A percentile compares a stretch with the other conserved stretches of the same genome.
These are phyloP conservation scores for Momotus momota DNA, from an alignment of 2,797 vertebrate species.

Conservation along the genomic window DNA sequence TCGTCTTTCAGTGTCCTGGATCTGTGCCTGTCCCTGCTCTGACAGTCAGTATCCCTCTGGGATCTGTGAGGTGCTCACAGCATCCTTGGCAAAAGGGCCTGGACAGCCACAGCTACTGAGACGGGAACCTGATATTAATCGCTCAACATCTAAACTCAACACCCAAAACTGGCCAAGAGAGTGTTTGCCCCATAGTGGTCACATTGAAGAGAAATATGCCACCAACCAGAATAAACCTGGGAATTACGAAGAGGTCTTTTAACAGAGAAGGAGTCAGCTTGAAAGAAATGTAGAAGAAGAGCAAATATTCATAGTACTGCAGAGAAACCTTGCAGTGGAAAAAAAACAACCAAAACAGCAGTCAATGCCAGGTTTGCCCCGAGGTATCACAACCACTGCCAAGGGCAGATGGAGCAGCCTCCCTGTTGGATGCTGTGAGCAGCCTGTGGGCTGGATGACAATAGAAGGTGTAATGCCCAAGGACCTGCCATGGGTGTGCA, in stretches of 20 bases:
- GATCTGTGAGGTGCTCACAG: background rate
- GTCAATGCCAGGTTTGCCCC: background rate
- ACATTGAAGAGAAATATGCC: background rate
- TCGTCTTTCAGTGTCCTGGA: background rate
- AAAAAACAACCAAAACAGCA: background rate
- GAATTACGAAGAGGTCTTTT: background rate
- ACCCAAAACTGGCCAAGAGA: background rate
- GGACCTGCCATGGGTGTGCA: accelerated
- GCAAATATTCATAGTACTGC: background rate
- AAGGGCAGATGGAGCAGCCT: background rate
- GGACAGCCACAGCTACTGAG: background rate
- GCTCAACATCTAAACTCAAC: background rate
- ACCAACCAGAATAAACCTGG: background rate
- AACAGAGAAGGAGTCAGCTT: background rate
- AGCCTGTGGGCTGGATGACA: background rate
- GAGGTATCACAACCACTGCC: background rate
- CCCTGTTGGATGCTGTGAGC: background rate
- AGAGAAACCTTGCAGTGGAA: background rate
- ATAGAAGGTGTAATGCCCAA: accelerated
- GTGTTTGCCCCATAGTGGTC: background rate
- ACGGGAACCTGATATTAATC: background rate
- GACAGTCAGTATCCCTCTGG: background rate
- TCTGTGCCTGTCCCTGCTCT: background rate
- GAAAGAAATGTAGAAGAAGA: background rate
- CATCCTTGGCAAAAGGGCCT: background rate